These are phyloP conservation scores for Pachliopta kotzebuea DNA, from an alignment of 2,888 invertebrate genomes.

Conservation along the genomic window DNA sequence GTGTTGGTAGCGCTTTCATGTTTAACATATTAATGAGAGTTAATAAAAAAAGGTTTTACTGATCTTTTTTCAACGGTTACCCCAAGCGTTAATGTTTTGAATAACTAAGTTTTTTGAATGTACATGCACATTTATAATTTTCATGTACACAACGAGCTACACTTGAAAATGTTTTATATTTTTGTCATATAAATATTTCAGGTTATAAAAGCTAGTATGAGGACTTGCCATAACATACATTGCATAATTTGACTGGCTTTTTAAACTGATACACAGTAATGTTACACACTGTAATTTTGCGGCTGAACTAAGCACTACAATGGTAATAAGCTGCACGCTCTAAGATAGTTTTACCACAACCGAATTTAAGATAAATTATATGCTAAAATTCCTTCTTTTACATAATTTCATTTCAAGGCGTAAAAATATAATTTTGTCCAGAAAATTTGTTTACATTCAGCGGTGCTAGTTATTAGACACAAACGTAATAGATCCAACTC, in stretches of 20 bases:
- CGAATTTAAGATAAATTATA: no score
- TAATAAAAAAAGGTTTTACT: background rate
- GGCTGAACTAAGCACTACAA: no score
- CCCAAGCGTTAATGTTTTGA: background rate
- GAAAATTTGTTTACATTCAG: background rate
- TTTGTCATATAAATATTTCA: no score
- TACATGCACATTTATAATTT: background rate
- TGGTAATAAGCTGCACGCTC: background rate
- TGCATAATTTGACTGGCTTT: no score
- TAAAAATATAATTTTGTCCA: background rate
- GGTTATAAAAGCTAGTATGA: no score
- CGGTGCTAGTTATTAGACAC: conserved; percentile 1
- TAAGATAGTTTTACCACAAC: background rate
- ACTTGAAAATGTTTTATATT: no score
- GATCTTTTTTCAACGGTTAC: background rate
- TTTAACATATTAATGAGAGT: background rate
- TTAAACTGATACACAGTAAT: no score
- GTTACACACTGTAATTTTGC: no score
- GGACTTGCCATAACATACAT: no score
- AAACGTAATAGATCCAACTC: conserved; percentile 4
- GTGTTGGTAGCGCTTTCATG: background rate
- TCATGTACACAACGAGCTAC: background rate
- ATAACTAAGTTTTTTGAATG: background rate
- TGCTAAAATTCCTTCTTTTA: background rate
- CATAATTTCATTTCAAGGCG: background rate